These are phyloP conservation scores for Thereuonema tuberculata DNA, from an alignment of 1,140 invertebrate species.

Conservation along the genomic window DNA sequence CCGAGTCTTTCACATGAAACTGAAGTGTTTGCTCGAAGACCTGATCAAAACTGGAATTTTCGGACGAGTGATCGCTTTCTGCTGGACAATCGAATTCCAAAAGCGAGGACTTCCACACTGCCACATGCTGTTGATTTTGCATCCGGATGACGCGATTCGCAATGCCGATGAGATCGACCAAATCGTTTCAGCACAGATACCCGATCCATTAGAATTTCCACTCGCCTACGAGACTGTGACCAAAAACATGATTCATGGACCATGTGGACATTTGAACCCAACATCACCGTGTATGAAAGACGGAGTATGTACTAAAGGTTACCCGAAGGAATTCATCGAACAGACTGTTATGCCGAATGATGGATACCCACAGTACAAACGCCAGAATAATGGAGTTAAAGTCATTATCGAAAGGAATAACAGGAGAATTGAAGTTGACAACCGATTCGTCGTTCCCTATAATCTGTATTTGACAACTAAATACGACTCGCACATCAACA, in stretches of 20 bases:
- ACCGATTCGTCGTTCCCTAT: constrained; percentile 21
- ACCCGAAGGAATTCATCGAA: neutral
- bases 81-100: constrained; percentile 24
- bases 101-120: constrained; percentile 28
- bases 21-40: constrained; percentile 16
- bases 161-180: constrained; percentile 20
- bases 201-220: constrained; percentile 13
- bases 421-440: no score
- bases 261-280: constrained; percentile 16
- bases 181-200: constrained; percentile 17
- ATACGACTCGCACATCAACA: constrained; percentile 20
- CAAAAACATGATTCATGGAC: constrained; percentile 18
- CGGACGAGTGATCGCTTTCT: constrained; percentile 16
- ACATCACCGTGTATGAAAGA: constrained; percentile 13
- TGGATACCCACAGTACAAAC: no score
- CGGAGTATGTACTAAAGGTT: constrained; percentile 6
- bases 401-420: neutral
- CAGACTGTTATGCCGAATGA: neutral
- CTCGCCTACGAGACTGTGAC: constrained; percentile 5
- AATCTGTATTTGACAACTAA: constrained; percentile 15
- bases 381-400: neutral
- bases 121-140: constrained; percentile 23
- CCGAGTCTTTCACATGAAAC: constrained; percentile 14
- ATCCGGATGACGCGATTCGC: constrained; percentile 12
- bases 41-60: constrained; percentile 17